Percentiles rank a stretch among this genome's conserved stretches.
phyloP scores from a whole-genome alignment of 2,113 vertebrate species.

The Poeciliopsis retropinna region DNA sequence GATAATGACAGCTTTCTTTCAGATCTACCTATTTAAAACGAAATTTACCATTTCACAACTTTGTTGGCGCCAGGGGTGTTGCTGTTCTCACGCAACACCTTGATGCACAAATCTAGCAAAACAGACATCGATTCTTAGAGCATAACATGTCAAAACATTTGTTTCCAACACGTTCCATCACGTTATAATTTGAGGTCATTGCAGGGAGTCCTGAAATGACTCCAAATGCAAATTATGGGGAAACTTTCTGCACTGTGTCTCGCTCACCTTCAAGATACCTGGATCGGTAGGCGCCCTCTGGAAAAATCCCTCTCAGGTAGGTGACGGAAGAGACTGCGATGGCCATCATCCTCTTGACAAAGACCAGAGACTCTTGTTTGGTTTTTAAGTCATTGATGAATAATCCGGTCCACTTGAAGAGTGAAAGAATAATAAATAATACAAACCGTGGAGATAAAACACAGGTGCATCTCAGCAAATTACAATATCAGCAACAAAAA shows the following conservation, averaged over 20 bases:
- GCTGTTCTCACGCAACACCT: constrained; percentile 89
- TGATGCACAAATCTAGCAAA: constrained; percentile 88
- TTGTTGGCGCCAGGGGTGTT: constrained; percentile 85
- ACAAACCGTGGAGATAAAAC: neutral
- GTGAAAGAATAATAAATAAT: neutral
- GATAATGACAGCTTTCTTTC: neutral
- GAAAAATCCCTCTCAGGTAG: constrained; percentile 94
- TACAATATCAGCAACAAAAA: neutral
- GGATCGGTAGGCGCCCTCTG: constrained; percentile 91
- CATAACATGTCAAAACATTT: neutral
- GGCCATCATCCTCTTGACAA: constrained; percentile 92
- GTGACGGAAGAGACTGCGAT: constrained; percentile 93
- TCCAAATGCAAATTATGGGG: neutral
- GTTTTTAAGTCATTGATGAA: constrained; percentile 79
- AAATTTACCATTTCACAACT: constrained; percentile 90
- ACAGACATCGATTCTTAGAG: neutral
- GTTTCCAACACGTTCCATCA: neutral
- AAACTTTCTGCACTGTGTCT: neutral
- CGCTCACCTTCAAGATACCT: constrained; percentile 91
- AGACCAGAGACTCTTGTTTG: constrained; percentile 86
- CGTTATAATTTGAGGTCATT: too few species aligned
- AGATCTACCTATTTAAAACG: neutral
- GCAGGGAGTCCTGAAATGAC: too few species aligned
- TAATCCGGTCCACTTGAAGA: constrained; percentile 65
- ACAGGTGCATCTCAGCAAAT: neutral